Evolutionary conservation across 2,113 vertebrate genomes (phyloP), one percentile per base, ranked within the genome.

Genomic region (Solea solea): DNA sequence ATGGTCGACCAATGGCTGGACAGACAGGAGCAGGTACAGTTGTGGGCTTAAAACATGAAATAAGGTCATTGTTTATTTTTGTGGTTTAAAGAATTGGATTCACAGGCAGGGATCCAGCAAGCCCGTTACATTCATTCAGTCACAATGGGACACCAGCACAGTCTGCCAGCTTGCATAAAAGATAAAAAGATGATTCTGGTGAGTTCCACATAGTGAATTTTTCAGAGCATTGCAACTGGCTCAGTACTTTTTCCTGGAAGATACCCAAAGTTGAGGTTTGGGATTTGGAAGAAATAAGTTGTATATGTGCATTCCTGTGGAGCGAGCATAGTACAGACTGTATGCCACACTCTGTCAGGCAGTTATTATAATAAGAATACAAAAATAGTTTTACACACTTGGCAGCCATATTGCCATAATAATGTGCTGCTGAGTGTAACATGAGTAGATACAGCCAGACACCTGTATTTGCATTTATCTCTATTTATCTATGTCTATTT

Each of bases 1-100:
- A 95, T 99, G 95, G 96, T 99, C 89, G 98, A 98, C 92, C 95
- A 92, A 80, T 98, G 97, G 97, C 93, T 99, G 71, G 96, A 96
- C 91, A 95, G 92, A 74, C 98, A 98, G 90, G 97, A 99, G 78
- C 96, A 99, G 97, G 98, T 99, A 95, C 6, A 2, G 3, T 39
- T 25, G 3, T 34, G 2, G 5, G 21, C 3, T 39, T 13, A 21
- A 48, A 34, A 44, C 41, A 7, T 34, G 13, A 45, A 64, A 40
- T 48, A 34, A 9, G 46, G 45, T 13, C 1, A 53, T 58, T 39
- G 21, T 21, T 21, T 21, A 21, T 34, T 34, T 34, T 71, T 56
- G 0, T 6, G 9, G 12, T 44, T 44, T 8, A 3, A 11, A 12
- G 12, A 60, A 52, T 46, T n/a, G 0, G 14, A 13, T 10, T 14